Evolutionary conservation across 92 coral and sea anemone species (phyloP).

Genomic region (Galaxea fascicularis): DNA sequence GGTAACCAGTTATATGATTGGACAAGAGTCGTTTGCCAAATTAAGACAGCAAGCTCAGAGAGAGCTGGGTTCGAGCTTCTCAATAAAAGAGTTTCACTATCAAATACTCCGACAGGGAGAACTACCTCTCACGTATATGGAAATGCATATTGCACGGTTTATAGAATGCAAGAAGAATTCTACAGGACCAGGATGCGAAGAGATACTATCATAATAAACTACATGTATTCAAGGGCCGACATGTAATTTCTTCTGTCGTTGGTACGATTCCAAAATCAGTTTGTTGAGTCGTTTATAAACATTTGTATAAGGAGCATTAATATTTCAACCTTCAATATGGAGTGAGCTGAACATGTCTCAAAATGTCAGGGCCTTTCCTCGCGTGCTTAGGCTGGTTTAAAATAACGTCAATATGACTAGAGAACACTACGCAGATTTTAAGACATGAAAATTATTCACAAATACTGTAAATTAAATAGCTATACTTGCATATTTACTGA

Average conservation of each 20-base stretch:
- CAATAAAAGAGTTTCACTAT: conserved; percentile 72
- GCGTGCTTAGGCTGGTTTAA: too few species aligned
- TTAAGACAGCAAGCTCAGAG: conserved; percentile 60
- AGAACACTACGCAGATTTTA: too few species aligned
- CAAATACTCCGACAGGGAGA: conserved; percentile 75
- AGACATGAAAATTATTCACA: too few species aligned
- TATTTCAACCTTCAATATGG: background rate
- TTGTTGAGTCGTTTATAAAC: background rate
- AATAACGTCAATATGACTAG: too few species aligned
- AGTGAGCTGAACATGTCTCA: too few species aligned
- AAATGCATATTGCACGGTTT: conserved; percentile 49
- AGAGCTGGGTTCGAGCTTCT: conserved; percentile 65
- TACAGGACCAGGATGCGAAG: conserved; percentile 48
- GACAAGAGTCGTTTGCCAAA: conserved; percentile 57
- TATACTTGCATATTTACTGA: too few species aligned
- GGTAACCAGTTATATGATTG: conserved; percentile 67
- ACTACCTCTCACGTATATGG: conserved; percentile 54
- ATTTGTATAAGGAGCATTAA: background rate
- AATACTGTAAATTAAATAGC: too few species aligned
- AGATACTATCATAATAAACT: conserved; percentile 16
- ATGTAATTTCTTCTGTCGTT: background rate
- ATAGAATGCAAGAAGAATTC: conserved; percentile 56
- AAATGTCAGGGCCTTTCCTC: too few species aligned
- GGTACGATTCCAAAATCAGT: background rate
- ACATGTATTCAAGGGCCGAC: background rate